Percentiles rank a stretch among this genome's conserved stretches.
Conservation (phyloP, 1,140 invertebrate species). For the Drosophila guanche region DNA sequence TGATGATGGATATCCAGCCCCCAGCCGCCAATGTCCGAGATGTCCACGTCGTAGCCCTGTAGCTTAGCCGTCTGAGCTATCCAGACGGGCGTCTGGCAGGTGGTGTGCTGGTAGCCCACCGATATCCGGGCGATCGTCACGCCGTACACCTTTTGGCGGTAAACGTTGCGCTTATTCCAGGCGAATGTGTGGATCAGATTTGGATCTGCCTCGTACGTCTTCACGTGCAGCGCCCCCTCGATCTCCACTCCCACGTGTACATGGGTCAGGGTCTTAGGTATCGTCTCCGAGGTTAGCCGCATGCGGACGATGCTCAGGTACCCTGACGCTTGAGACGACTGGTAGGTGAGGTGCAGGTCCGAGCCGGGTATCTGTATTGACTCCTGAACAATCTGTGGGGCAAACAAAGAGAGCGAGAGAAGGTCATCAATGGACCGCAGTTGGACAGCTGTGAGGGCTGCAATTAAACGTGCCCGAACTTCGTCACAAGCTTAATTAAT, state of each 20-base stretch:
- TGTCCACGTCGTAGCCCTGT: constrained; percentile 98
- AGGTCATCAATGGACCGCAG: constrained; percentile 44
- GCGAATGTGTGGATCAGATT: constrained; percentile 97
- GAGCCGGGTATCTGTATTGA: constrained; percentile 96
- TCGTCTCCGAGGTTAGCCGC: constrained; percentile 91
- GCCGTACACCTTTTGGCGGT: constrained; percentile 97
- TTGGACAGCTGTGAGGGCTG: constrained; percentile 61
- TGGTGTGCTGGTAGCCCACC: constrained; percentile 97
- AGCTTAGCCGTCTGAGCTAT: constrained; percentile 96
- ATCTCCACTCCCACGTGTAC: constrained; percentile 96
- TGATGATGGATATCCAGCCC: constrained; percentile 98
- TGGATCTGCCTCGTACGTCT: constrained; percentile 97
- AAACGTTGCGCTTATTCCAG: constrained; percentile 98
- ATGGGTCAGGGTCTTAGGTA: constrained; percentile 91
- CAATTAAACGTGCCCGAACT: constrained; percentile 69
- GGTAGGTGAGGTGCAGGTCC: constrained; percentile 95
- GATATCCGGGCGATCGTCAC: constrained; percentile 93
- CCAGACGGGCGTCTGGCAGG: constrained; percentile 95
- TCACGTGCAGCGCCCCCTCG: constrained; percentile 95
- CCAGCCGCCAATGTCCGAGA: constrained; percentile 98
- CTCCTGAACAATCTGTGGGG: constrained; percentile 94
- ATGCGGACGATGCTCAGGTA: constrained; percentile 96
- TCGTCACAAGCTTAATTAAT: constrained; percentile 47
- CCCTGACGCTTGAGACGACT: constrained; percentile 95
- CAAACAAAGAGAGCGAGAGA: background rate